phyloP scores from a whole-genome alignment of 2,797 vertebrate species.

The Macroramphosus scolopax region DNA sequence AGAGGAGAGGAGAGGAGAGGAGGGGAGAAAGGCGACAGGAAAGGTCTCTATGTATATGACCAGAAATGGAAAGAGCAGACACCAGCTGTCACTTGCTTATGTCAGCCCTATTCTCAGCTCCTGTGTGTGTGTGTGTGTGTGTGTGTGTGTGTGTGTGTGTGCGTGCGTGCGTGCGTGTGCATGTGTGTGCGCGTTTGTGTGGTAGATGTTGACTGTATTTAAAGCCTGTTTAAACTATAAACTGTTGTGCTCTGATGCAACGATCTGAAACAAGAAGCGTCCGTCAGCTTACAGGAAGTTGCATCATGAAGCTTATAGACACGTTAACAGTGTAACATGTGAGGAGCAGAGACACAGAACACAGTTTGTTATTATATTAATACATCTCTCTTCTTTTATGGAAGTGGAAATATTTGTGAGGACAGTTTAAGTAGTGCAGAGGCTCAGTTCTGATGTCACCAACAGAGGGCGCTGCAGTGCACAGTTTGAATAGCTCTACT shows the following conservation, averaged over 20 bases:
- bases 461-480: constrained; percentile 25
- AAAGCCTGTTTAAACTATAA: constrained; percentile 67
- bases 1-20: too few species aligned
- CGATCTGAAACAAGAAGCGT: constrained; percentile 63
- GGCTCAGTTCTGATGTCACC: not conserved
- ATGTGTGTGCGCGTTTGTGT: constrained; percentile 18
- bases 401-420: constrained; percentile 3
- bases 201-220: constrained; percentile 59
- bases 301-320: constrained; percentile 73
- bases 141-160: constrained; percentile 52
- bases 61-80: constrained; percentile 81
- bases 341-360: constrained; percentile 38
- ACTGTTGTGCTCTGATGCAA: constrained; percentile 74
- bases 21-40: too few species aligned
- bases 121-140: constrained; percentile 44
- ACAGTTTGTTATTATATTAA: constrained; percentile 21
- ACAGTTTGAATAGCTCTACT: not conserved
- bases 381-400: constrained; percentile 14
- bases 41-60: constrained; percentile 69
- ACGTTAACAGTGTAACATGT: constrained; percentile 41
- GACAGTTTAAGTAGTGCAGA: not conserved
- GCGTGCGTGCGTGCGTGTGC: constrained; percentile 22
- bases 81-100: constrained; percentile 90
- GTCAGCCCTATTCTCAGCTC: constrained; percentile 82
- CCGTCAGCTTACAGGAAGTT: constrained; percentile 73